phyloP scores from a whole-genome alignment of 2,888 invertebrate species.

The Eupithecia subfuscata region DNA sequence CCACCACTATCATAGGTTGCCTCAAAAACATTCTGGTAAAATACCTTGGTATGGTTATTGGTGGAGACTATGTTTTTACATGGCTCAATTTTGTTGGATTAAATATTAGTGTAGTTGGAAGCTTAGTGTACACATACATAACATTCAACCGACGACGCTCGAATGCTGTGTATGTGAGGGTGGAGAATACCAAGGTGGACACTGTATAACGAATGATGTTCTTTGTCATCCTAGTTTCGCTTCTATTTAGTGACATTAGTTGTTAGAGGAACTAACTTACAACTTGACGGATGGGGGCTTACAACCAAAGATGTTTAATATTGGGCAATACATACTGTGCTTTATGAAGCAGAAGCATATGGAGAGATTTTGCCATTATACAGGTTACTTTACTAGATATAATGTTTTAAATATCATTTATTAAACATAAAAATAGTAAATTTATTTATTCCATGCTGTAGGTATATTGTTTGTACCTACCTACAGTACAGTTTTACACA shows the following conservation, averaged over 20 bases:
- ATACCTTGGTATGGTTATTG: constrained; percentile 98
- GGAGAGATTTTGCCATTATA: constrained; percentile 16
- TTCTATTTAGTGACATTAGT: neutral
- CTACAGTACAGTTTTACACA: neutral
- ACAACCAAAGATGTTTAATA: constrained; percentile 32
- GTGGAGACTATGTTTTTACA: constrained; percentile 99
- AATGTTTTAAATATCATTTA: neutral
- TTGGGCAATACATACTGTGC: constrained; percentile 19
- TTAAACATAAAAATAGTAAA: neutral
- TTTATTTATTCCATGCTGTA: neutral
- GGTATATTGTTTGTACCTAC: too few relatives aligned
- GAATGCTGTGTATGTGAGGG: constrained; percentile 57
- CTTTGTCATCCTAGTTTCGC: constrained; percentile 1
- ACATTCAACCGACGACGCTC: constrained; percentile 88
- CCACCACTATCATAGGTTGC: constrained; percentile 99
- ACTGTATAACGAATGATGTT: constrained; percentile 52
- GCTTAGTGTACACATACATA: constrained; percentile 93
- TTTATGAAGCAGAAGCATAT: constrained; percentile 17
- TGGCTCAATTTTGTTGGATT: constrained; percentile 97
- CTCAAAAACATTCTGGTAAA: constrained; percentile 99
- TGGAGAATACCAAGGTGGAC: constrained; percentile 70
- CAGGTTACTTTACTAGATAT: constrained; percentile 12
- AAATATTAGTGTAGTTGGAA: constrained; percentile 96
- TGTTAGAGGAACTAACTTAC: neutral
- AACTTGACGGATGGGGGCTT: constrained; percentile 7